Evolutionary conservation across 2,888 invertebrate species (phyloP).

Genomic region (Phrixothrix hirtus): DNA sequence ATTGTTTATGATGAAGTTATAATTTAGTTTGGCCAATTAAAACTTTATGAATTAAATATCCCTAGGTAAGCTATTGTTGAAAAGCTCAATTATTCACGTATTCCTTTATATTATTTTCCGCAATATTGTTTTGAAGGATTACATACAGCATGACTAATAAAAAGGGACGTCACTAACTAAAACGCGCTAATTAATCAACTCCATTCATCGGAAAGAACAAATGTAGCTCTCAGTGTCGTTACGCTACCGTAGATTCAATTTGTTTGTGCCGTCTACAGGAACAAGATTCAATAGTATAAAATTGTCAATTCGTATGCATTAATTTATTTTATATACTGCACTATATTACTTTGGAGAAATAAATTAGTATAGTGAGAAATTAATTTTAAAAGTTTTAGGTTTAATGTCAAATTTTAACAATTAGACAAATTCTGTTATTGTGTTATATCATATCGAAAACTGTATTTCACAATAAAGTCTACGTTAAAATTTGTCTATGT

Average conservation of each 20-base stretch:
- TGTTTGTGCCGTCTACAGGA: slow-evolving; percentile 42
- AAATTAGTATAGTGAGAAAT: no score
- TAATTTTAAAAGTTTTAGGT: no score
- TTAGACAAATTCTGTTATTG: no score
- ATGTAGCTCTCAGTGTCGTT: slow-evolving; percentile 44
- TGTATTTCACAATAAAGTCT: no score
- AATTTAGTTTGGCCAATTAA: slow-evolving; percentile 21
- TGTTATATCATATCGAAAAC: no score
- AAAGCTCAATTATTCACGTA: slow-evolving; percentile 13
- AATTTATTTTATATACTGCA: slow-evolving; percentile 28
- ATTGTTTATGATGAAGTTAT: slow-evolving; percentile 10
- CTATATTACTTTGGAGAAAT: slow-evolving; percentile 25
- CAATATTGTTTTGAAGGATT: slow-evolving; percentile 39
- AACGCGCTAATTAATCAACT: slow-evolving; percentile 46
- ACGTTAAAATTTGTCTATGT: no score
- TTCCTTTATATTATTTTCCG: slow-evolving; percentile 13
- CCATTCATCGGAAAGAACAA: slow-evolving; percentile 47
- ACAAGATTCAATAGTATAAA: slow-evolving; percentile 41
- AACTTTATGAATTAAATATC: slow-evolving; percentile 18
- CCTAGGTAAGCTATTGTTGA: slow-evolving; percentile 11
- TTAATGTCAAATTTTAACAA: no score
- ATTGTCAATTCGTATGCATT: slow-evolving; percentile 39
- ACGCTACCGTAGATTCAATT: slow-evolving; percentile 45
- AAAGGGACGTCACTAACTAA: slow-evolving; percentile 40
- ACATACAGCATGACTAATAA: slow-evolving; percentile 43